Base-by-base conservation (phyloP, 2,888 invertebrate genomes). In the Pammene aurita region DNA sequence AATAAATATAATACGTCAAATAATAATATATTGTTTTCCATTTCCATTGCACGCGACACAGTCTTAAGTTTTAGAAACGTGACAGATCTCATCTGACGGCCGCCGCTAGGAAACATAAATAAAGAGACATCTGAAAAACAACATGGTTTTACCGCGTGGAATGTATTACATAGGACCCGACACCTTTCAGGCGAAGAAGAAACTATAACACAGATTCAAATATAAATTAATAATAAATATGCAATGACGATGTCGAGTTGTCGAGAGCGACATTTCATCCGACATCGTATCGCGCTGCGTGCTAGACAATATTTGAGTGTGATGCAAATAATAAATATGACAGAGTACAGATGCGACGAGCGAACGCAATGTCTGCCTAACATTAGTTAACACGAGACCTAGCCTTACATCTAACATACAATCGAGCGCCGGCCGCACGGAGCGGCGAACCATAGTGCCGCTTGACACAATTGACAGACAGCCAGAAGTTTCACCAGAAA, bases 111-210 rank as follows among this genome's bases (percentile, higher is more conserved):
- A 48, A 42, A 67, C 72, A 74, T 78, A 78, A 80, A 81, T 75
- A 78, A 78, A 81, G 62, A 78, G 73, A 78, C 76, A 79, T 79
- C 78, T 77, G 77, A 78, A 77, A 87, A 87, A 85, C 85, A 89
- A 90, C 87, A 85, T 89, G 91, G 92, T 91, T 85, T 83, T 74
- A 91, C 91, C 90, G 87, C 82, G 86, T 92, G 92, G 92, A 92
- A 92, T 92, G 92, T 92, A 88, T 85, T 85, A 79, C 78, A 82
- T 83, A 85, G 83, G 86, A 90, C 90, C 90, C 87, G 89, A 91
- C 90, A 91, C 92, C 92, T 92, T 90, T 85, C 88, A 92, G 92
- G 92, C 85, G 90, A 86, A 83, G 81, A 84, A 83, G 81, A 78
- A 76, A 81, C 75, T 83, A 79, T 80, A 80, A 76, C 68, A 67